phyloP scores from a whole-genome alignment of 2,113 vertebrate genomes.

The Dromas ardeola region DNA sequence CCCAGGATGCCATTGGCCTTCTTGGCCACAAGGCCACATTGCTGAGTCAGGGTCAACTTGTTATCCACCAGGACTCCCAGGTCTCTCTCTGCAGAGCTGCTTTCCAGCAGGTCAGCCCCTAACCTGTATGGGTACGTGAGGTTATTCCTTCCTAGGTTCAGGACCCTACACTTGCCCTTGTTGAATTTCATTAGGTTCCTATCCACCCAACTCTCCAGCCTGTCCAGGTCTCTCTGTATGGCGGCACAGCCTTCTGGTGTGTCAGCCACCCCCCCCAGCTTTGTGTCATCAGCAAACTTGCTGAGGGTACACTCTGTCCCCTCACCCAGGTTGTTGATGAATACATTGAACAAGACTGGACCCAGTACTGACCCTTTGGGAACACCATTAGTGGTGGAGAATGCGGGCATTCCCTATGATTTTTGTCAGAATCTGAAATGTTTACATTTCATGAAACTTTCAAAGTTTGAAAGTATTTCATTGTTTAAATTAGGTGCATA shows the following conservation, averaged over 20 bases:
- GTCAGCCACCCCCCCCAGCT: background rate
- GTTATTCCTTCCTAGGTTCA: background rate
- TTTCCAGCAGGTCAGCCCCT: background rate
- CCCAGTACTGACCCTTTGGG: background rate
- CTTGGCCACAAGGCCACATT: background rate
- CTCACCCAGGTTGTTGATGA: background rate
- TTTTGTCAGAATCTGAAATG: background rate
- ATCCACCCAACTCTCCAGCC: background rate
- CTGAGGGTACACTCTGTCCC: background rate
- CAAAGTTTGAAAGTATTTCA: background rate
- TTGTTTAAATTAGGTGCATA: background rate
- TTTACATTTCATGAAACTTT: background rate
- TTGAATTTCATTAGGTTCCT: background rate
- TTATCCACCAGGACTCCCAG: background rate
- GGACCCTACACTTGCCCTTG: background rate
- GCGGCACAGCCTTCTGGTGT: background rate
- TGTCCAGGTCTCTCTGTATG: background rate
- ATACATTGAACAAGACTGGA: background rate
- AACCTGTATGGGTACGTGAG: background rate
- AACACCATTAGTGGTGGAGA: background rate
- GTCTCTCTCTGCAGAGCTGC: background rate
- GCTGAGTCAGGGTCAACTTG: background rate
- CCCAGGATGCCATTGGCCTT: background rate
- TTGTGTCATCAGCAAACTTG: background rate
- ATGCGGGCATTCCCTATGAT: background rate